Evolutionary conservation across 2,113 vertebrate species (phyloP), one percentile per base, ranked within the genome.

Genomic region (Casuarius casuarius): DNA sequence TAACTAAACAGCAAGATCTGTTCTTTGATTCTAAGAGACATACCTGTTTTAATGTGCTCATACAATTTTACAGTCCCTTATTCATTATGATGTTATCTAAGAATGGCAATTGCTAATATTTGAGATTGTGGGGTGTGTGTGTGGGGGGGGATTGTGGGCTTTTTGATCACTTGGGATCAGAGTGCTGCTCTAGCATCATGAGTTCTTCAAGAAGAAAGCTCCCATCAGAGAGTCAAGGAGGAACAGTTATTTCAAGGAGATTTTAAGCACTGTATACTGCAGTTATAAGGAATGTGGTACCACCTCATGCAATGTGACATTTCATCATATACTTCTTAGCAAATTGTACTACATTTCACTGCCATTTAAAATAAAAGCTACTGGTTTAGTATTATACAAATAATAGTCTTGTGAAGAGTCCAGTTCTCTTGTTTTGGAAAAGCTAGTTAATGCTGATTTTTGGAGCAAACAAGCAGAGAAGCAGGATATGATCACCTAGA

Each of bases 51-150:
- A 74, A 90, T 14, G n/a, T 14, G 44, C 82, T 94, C 38, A n/a
- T 59, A 66, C 12, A 93, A 95, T 82, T 90, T 95, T 77, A 89
- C 49, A 82, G 22, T 72, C 44, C 83, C 42, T 71, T 40, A 59
- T 14, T 84, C 62, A 90, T 76, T 52, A 68, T 31, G 38, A 38
- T 6, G 33, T 52, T 89, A 38, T 6, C 5, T 49, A 80, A 74
- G 18, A 94, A 89, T 15, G 38, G 56, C 28, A 65, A 23, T 31
- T 87, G 23, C 31, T 84, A 91, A 80, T 82, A 79, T 35, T 51
- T 70, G 61, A 68, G 58, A 56, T 58, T 15, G 35, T 12, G 72
- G 51, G 44, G 83, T 15, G n/a, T n/a, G n/a, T n/a, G n/a, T n/a
- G 38, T 23, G 78, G 51, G 49, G 85, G 4, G 29, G n/a, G n/a